Evolutionary conservation across 2,888 invertebrate species (phyloP).

Genomic region (Stramonita haemastoma): DNA sequence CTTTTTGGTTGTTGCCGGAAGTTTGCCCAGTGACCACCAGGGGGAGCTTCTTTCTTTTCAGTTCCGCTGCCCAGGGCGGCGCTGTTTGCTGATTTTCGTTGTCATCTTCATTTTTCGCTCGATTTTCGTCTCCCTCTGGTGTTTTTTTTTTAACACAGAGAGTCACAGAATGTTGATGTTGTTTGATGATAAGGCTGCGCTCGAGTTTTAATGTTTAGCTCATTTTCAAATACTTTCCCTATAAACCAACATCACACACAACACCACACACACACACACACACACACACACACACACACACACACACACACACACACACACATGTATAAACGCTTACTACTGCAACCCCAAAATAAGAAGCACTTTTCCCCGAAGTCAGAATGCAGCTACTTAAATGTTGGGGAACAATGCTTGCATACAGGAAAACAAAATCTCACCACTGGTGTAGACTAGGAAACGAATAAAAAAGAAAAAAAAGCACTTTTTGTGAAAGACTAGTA

Average conservation of each 20-base stretch:
- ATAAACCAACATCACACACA: no score
- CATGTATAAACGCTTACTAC: background rate
- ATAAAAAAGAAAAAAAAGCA: no score
- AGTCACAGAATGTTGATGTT: background rate
- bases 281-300: background rate
- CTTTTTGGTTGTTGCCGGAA: background rate
- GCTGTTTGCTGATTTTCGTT: background rate
- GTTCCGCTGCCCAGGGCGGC: slow-evolving; percentile 19
- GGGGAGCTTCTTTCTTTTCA: background rate
- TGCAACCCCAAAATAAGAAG: no score
- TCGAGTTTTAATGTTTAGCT: no score
- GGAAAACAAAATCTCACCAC: no score
- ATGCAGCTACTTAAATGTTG: no score
- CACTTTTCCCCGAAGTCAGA: no score
- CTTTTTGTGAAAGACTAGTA: no score
- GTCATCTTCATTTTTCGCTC: background rate
- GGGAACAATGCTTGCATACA: no score
- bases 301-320: background rate
- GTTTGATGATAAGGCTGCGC: background rate
- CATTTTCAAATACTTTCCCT: no score
- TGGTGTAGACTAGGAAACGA: no score
- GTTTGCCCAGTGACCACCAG: background rate
- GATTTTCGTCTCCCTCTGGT: background rate
- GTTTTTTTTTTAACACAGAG: no score
- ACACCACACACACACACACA: background rate